A percentile compares a stretch with the other conserved stretches of the same genome.
Evolutionary conservation across 2,113 vertebrate species (phyloP).

Genomic region (Hemiprocne comata): DNA sequence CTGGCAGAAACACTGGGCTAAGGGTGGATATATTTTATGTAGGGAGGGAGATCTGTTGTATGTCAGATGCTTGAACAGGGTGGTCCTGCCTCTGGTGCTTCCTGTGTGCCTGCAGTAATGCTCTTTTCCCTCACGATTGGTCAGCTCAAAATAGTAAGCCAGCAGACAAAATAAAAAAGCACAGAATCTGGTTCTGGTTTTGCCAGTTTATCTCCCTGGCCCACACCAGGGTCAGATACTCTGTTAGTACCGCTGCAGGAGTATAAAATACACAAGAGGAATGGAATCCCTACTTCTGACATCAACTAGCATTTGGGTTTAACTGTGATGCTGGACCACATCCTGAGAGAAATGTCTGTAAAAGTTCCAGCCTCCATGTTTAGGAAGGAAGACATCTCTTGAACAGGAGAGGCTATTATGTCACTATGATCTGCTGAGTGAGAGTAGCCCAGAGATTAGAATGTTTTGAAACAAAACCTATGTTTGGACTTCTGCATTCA

Average conservation of each 20-base stretch:
- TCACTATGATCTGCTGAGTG: background rate
- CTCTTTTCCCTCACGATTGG: background rate
- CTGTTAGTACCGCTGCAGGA: background rate
- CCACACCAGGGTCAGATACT: background rate
- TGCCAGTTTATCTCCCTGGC: background rate
- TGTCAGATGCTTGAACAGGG: background rate
- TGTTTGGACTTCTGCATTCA: background rate
- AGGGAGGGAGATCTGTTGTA: background rate
- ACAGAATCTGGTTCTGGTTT: background rate
- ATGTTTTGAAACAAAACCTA: constrained; percentile 31
- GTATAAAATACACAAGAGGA: background rate
- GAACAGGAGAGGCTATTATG: background rate
- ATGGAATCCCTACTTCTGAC: background rate
- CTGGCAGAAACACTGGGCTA: background rate
- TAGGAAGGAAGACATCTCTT: background rate
- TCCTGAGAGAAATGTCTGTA: background rate
- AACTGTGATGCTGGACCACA: background rate
- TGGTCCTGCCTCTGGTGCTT: background rate
- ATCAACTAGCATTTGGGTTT: background rate
- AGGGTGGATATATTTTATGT: background rate
- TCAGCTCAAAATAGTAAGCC: background rate
- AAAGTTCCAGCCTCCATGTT: background rate
- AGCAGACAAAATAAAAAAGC: background rate
- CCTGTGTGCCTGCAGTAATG: background rate
- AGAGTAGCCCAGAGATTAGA: background rate